Base-by-base conservation (phyloP, 1,140 invertebrate genomes). In the Trinorchestia longiramus region DNA sequence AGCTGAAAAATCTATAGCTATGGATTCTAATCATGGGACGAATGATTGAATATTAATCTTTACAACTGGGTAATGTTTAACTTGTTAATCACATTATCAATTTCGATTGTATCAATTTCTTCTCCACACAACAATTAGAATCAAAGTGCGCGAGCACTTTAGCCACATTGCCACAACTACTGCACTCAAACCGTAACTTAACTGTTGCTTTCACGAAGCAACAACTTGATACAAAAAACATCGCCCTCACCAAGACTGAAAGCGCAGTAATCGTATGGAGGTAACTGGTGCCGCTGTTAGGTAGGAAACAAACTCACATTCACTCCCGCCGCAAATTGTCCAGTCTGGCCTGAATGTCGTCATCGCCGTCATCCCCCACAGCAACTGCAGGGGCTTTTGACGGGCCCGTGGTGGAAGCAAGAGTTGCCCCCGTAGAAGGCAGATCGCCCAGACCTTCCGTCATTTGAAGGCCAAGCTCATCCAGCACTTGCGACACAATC, bases 401-500 rank as follows among this genome's bases (percentile, higher is more conserved):
- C 47, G 95, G 97, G 28, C 97, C 97, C 77, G 98, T 97, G 96
- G 98, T 98, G 96, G 92, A 96, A 43, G 97, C 97, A 44, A 98
- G 97, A 87, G 98, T 97, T 96, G 98, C 98, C 77, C 97, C 97
- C 62, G 98, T 98, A 97, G 98, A 98, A n/a, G 99, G 99, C 95
- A 99, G 97, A 41, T 98, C 98, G 28, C 98, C 98, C 62, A 99
- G 97, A 97, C 99, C 98, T 97, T 99, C 99, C 88, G 98, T 98
- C 96, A 99, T 97, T 97, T 99, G 99, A 95, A 99, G 98, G 95
- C 99, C 99, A 96, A 99, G 97, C 97, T 99, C 99, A 97, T 99
- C 99, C 96, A 99, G 97, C 44, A 99, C 99, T 98, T 99, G 99
- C 17, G 98, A 98, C 17, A 99, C 99, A 97, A 99, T 98, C n/a